These are phyloP conservation scores for Phylloscopus whistleri DNA, from an alignment of 2,113 vertebrate species.

Conservation along the genomic window DNA sequence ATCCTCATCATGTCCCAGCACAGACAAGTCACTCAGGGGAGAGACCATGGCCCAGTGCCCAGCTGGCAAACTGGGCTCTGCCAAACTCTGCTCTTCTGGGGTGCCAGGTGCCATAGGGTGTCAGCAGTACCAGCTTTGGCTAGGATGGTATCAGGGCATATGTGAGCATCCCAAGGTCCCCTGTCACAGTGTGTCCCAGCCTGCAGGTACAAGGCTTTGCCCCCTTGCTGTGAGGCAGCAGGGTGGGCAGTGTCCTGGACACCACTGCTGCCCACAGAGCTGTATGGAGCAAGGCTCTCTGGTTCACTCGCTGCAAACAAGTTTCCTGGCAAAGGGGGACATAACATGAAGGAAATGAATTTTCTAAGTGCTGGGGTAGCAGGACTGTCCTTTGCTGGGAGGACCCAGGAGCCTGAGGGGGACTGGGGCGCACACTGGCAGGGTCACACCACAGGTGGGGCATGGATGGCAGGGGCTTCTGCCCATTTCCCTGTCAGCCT, in stretches of 20 bases:
- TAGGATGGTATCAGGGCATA: background rate
- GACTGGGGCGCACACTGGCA: accelerated
- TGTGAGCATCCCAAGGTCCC: background rate
- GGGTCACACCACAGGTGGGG: background rate
- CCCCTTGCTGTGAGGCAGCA: accelerated
- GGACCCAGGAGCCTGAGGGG: background rate
- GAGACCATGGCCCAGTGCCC: background rate
- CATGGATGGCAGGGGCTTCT: background rate
- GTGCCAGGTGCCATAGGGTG: background rate
- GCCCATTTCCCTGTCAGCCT: background rate
- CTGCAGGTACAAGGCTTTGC: background rate
- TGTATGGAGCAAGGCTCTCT: background rate
- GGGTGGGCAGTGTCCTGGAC: background rate
- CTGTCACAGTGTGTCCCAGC: background rate
- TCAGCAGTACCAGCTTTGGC: background rate
- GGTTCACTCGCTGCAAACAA: background rate
- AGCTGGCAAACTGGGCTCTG: background rate
- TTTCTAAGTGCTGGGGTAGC: background rate
- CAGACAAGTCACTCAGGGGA: background rate
- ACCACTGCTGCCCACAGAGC: background rate
- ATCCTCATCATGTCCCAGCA: background rate
- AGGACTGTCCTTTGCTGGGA: background rate
- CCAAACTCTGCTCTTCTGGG: background rate
- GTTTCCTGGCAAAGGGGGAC: background rate
- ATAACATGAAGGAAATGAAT: background rate